Evolutionary conservation across 1,140 invertebrate genomes (phyloP), one percentile per base, ranked within the genome.

Genomic region (Pogonus chalceus): DNA sequence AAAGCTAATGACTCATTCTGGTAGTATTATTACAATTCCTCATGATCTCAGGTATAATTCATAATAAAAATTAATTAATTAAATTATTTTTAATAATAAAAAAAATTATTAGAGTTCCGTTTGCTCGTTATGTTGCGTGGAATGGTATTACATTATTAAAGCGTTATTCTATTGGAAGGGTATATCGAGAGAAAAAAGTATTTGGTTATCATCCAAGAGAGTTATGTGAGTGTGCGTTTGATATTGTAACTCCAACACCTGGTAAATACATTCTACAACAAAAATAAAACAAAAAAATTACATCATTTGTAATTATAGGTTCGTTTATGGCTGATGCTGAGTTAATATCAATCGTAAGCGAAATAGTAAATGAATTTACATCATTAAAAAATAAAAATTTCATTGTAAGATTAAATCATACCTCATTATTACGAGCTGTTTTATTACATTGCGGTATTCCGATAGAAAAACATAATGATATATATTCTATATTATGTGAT

Each of bases 201-300:
- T 80, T 80, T 60, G 88, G 89, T 7, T 85, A 89, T 61, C 90
- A 95, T 75, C 93, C 93, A 0, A 80, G 83, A 58, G 91, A 96
- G 72, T 76, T 90, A 3, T 85, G 85, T 54, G 92, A 96, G 70
- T 94, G 90, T 72, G 88, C 89, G 2, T 96, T 96, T 72, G 94
- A 98, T 68, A 92, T 96, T 57, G 85, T 96, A 10, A 86, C 84
- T 18, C 80, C 88, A 1, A 80, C 70, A 46, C 70, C 75, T 55
- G 79, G 81, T 81, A 67, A 61, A 35, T 56, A 52, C 14, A 23
- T 31, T 51, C 23, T 46, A 20, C 20, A 46, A 46, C 16, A 14
- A 46, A 4, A 3, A 23, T 46, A n/a, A 18, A 50, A 31, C 49
- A 49, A 20, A 21, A 20, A 22, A 49, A 49, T 50, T 35, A 4